Conservation (phyloP, 2,888 invertebrate genomes). For the Cheilosia scutellata region DNA sequence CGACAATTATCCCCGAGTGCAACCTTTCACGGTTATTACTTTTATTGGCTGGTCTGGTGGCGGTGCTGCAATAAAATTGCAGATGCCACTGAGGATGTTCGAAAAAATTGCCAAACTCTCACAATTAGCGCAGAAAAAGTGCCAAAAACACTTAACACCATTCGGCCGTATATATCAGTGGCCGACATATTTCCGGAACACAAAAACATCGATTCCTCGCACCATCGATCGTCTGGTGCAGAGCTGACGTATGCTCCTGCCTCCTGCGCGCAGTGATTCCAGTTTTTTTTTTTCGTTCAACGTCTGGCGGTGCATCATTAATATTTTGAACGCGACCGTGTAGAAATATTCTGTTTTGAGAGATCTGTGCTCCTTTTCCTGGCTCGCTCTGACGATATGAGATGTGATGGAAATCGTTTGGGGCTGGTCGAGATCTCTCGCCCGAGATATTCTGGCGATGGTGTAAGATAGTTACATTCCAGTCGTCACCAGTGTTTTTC, state of each 20-base stretch:
- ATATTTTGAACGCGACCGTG: slow-evolving; percentile 85
- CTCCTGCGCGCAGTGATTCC: slow-evolving; percentile 63
- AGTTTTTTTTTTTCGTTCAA: slow-evolving; percentile 35
- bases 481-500: slow-evolving; percentile 74
- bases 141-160: slow-evolving; percentile 72
- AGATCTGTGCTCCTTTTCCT: slow-evolving; percentile 41
- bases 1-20: slow-evolving; percentile 72
- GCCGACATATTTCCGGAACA: slow-evolving; percentile 71
- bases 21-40: slow-evolving; percentile 80
- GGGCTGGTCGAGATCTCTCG: slow-evolving; percentile 64
- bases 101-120: slow-evolving; percentile 71
- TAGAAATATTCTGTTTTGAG: slow-evolving; percentile 84
- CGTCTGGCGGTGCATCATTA: slow-evolving; percentile 80
- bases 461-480: slow-evolving; percentile 76
- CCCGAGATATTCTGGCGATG: slow-evolving; percentile 72
- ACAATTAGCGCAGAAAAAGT: slow-evolving; percentile 69
- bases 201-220: slow-evolving; percentile 68
- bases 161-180: slow-evolving; percentile 2
- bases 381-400: slow-evolving; percentile 7
- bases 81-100: slow-evolving; percentile 4
- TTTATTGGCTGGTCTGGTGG: slow-evolving; percentile 76
- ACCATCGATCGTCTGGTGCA: slow-evolving; percentile 27
- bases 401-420: slow-evolving; percentile 58
- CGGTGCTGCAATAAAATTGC: slow-evolving; percentile 49
- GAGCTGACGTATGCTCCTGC: slow-evolving; percentile 14